These are phyloP conservation scores for Caenorhabditis sp. DNA, from an alignment of 2,888 invertebrate species.

Conservation along the genomic window DNA sequence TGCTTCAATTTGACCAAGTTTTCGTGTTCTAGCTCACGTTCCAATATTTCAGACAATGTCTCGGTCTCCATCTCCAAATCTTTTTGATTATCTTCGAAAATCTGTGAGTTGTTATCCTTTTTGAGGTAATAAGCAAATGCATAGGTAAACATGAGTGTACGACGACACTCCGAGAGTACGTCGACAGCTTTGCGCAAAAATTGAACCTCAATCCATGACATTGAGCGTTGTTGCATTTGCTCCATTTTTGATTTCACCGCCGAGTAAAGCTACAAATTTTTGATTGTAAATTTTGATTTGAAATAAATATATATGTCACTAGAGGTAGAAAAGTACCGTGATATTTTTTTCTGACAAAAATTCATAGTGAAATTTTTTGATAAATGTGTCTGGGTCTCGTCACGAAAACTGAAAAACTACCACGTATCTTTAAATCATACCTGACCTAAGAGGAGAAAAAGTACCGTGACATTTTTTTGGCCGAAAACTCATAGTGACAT, in stretches of 20 bases:
- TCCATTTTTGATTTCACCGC: constrained; percentile 98
- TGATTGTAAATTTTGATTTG: background rate
- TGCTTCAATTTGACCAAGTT: constrained; percentile 96
- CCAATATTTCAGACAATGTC: constrained; percentile 93
- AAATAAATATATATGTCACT: no score
- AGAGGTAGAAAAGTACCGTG: no score
- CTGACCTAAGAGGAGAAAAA: no score
- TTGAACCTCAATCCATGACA: constrained; percentile 99
- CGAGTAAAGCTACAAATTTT: constrained; percentile 80
- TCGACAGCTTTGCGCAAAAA: constrained; percentile 89
- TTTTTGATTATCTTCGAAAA: constrained; percentile 81
- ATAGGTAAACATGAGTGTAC: constrained; percentile 98
- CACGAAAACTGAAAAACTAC: no score
- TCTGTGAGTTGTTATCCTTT: constrained; percentile 97
- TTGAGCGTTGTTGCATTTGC: constrained; percentile 98
- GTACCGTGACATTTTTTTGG: no score
- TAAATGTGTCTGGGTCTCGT: no score
- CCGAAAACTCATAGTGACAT: no score
- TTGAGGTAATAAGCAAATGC: constrained; percentile 97
- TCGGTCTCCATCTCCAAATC: constrained; percentile 97
- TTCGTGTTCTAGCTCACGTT: constrained; percentile 94
- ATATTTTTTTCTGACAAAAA: no score
- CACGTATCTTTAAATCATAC: no score
- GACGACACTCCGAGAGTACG: constrained; percentile 76
- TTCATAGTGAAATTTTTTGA: no score